Evolutionary conservation across 2,888 invertebrate species (phyloP), one percentile per base, ranked within the genome.

Genomic region (Plemyria rubiginata): DNA sequence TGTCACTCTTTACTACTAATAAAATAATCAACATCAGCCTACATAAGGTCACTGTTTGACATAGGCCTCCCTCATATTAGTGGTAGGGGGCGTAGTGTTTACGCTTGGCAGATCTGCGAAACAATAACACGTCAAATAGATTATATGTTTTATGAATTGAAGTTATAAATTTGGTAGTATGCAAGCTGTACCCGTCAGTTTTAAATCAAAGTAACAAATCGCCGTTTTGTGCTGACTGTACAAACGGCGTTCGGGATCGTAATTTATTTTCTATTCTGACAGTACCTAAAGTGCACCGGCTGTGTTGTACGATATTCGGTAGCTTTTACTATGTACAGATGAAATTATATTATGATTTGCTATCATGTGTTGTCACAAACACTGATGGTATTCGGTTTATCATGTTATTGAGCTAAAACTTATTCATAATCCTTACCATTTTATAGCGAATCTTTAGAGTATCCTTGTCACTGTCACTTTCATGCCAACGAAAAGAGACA

Each of bases 161-260:
- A n/a, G n/a, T 32, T 8, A 32, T 32, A 22, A 11, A 46, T 12
- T 22, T 5, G 2, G 12, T 11, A 65, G 46, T 61, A 4, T 66
- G 78, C 81, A 72, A 68, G 67, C 87, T 29, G 69, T 87, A 84
- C 81, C 48, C 69, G 79, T 83, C 85, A 85, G 77, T 81, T 80
- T 80, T 80, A 80, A 86, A 83, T 87, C 85, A 82, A 82, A 80
- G 80, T 87, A 85, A 88, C 87, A 88, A 87, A 88, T 88, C 82
- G 84, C 72, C 71, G 76, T 82, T 81, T 81, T 84, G 78, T 82
- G 83, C 86, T 78, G 84, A 80, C 84, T 77, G 77, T 85, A 84
- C 84, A 74, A 70, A 72, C 68, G 75, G 76, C 75, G 75, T 71
- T 76, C 75, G 77, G 76, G 78, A 77, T 79, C 73, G 81, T 87